These are phyloP conservation scores for Drosophila fulvimacula DNA, from an alignment of 2,888 invertebrate genomes.

Conservation along the genomic window DNA sequence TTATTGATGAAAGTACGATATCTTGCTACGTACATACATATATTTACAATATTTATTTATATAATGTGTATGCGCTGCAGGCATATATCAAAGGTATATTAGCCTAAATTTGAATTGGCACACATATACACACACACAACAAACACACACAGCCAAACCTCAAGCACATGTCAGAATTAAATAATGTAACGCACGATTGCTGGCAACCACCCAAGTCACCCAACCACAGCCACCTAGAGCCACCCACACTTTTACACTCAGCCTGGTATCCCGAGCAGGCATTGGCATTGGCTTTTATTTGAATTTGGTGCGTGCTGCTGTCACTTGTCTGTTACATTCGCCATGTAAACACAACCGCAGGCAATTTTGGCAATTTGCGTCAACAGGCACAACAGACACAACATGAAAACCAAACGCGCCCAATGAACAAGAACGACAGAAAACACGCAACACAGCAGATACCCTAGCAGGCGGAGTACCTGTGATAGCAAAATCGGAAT, in stretches of 20 bases:
- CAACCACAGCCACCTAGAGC: neutral
- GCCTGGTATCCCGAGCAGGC: conserved; percentile 40
- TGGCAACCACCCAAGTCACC: conserved; percentile 15
- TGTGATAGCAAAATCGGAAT: neutral
- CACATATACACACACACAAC: conserved; percentile 18
- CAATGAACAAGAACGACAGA: conserved; percentile 18
- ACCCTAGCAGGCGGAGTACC: neutral
- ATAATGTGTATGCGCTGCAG: conserved; percentile 31
- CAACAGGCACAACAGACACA: conserved; percentile 67
- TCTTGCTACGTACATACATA: conserved; percentile 6
- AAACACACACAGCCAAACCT: conserved; percentile 57
- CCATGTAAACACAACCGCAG: conserved; percentile 81
- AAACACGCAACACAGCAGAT: neutral
- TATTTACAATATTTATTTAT: neutral
- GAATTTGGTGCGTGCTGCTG: conserved; percentile 81
- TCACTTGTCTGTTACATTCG: conserved; percentile 81
- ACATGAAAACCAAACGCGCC: conserved; percentile 37
- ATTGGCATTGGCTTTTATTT: conserved; percentile 80
- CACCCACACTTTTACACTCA: conserved; percentile 19
- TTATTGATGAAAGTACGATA: conserved; percentile 53
- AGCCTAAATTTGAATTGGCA: conserved; percentile 73
- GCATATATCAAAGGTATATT: conserved; percentile 69
- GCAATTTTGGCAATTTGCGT: conserved; percentile 81
- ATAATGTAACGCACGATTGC: conserved; percentile 80
- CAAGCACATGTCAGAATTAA: conserved; percentile 82